A percentile compares a stretch with the other conserved stretches of the same genome.
Conservation (phyloP, 2,113 vertebrate species). For the Collichthys lucidus region DNA sequence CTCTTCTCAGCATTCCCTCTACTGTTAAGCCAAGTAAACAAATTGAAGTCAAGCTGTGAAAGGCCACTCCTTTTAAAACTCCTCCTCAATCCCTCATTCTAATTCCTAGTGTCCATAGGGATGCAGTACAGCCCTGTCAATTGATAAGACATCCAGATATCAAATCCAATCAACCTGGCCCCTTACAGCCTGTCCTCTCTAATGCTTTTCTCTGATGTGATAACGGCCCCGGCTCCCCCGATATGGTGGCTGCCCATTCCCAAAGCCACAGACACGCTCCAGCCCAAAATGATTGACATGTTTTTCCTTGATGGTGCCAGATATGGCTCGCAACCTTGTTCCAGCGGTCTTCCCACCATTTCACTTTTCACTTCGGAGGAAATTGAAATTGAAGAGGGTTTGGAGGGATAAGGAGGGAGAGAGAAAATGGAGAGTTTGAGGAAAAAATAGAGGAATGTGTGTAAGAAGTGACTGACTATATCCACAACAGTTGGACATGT, state of each 20-base stretch:
- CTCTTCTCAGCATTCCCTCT: background rate
- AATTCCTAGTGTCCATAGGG: slow-evolving; percentile 30
- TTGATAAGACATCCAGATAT: slow-evolving; percentile 63
- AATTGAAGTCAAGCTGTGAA: slow-evolving; percentile 7
- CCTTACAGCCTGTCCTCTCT: slow-evolving; percentile 53
- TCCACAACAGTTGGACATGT: slow-evolving; percentile 30
- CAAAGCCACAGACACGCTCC: slow-evolving; percentile 46
- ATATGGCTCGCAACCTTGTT: slow-evolving; percentile 61
- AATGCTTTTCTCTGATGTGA: slow-evolving; percentile 65
- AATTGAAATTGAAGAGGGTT: slow-evolving; percentile 72
- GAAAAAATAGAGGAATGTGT: slow-evolving; percentile 13
- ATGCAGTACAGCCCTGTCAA: slow-evolving; percentile 39
- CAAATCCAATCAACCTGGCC: slow-evolving; percentile 71
- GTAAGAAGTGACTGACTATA: slow-evolving; percentile 46
- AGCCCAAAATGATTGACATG: slow-evolving; percentile 73
- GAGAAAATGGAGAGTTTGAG: slow-evolving; percentile 27
- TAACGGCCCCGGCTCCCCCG: slow-evolving; percentile 46
- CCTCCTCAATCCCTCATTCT: slow-evolving; percentile 24
- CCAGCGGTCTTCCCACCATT: slow-evolving; percentile 52
- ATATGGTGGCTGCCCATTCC: slow-evolving; percentile 54
- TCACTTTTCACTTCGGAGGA: slow-evolving; percentile 52
- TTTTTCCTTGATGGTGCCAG: slow-evolving; percentile 75
- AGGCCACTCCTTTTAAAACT: slow-evolving; percentile 2
- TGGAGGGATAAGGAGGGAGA: slow-evolving; percentile 27
- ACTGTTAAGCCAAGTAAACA: slow-evolving; percentile 41